Percentiles rank a stretch among this genome's conserved stretches.
Evolutionary conservation across 2,113 vertebrate species (phyloP).

Genomic region (Trinectes maculatus): DNA sequence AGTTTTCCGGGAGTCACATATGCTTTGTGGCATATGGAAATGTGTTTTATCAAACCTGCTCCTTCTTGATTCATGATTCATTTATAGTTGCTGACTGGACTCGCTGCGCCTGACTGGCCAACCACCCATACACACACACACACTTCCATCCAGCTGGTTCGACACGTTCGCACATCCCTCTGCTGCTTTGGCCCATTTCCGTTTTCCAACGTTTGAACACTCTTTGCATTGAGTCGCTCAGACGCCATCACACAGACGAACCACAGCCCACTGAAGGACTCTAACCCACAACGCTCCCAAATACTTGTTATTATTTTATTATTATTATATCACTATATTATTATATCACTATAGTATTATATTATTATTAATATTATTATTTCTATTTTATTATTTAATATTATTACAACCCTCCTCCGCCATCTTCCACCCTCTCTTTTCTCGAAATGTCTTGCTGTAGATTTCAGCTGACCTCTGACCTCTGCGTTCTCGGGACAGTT

Average conservation of each 20-base stretch:
- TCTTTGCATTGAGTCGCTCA: slow-evolving; percentile 17
- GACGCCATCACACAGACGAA: slow-evolving; percentile 1
- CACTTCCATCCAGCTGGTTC: slow-evolving; percentile 40
- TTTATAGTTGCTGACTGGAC: slow-evolving; percentile 46
- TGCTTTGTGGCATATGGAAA: slow-evolving; percentile 35
- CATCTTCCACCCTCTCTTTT: no score
- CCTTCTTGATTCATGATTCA: slow-evolving; percentile 56
- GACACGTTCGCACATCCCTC: slow-evolving; percentile 23
- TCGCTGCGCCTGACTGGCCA: slow-evolving; percentile 23
- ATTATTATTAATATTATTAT: no score
- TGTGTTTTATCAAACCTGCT: slow-evolving; percentile 36
- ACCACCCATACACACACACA: slow-evolving; percentile 30
- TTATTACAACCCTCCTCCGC: no score
- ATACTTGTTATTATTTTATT: no score
- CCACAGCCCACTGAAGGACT: neutral
- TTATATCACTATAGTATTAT: no score
- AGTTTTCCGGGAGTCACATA: slow-evolving; percentile 26
- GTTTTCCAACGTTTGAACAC: slow-evolving; percentile 23
- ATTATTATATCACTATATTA: no score
- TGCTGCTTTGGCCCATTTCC: slow-evolving; percentile 18
- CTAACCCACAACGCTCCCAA: neutral
- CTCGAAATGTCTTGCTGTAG: no score
- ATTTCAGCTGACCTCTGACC: neutral
- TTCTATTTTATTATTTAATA: no score
- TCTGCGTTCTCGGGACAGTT: neutral